A percentile compares a stretch with the other conserved stretches of the same genome.
These are phyloP conservation scores for Artibeus jamaicensis DNA, from an alignment of 2,797 vertebrate genomes.

Conservation along the genomic window DNA sequence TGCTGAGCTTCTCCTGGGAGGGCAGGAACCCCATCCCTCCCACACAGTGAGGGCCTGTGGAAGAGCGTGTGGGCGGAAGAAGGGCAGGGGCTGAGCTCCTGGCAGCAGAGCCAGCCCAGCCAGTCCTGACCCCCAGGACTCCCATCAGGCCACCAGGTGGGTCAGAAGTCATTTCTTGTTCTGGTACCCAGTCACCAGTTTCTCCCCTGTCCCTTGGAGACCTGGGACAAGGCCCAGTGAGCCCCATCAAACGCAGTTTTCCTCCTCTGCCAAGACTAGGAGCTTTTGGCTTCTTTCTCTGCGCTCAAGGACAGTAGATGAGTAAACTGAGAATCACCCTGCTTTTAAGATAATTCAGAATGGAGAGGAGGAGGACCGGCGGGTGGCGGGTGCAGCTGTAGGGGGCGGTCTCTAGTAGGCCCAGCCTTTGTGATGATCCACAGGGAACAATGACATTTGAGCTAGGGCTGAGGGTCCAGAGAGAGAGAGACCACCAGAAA, in stretches of 20 bases:
- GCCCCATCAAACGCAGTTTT: background rate
- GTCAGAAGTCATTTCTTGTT: background rate
- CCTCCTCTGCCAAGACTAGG: background rate
- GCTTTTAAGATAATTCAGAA: background rate
- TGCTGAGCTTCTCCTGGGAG: background rate
- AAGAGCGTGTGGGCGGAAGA: background rate
- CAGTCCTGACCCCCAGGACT: background rate
- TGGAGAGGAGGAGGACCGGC: background rate
- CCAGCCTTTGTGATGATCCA: background rate
- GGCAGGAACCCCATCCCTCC: background rate
- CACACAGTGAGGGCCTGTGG: background rate
- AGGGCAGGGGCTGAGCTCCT: background rate
- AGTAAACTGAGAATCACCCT: background rate
- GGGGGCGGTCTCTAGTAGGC: background rate
- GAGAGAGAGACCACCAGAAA: background rate
- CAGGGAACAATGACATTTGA: background rate
- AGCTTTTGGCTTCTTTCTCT: background rate
- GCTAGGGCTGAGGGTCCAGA: background rate
- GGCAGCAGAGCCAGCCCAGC: background rate
- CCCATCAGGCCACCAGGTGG: background rate
- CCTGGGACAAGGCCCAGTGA: background rate
- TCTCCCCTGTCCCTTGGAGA: background rate
- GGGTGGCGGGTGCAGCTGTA: background rate
- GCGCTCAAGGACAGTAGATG: background rate
- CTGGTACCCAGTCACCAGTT: background rate